Conservation (phyloP, 2,113 vertebrate genomes). For the Myotis lucifugus region DNA sequence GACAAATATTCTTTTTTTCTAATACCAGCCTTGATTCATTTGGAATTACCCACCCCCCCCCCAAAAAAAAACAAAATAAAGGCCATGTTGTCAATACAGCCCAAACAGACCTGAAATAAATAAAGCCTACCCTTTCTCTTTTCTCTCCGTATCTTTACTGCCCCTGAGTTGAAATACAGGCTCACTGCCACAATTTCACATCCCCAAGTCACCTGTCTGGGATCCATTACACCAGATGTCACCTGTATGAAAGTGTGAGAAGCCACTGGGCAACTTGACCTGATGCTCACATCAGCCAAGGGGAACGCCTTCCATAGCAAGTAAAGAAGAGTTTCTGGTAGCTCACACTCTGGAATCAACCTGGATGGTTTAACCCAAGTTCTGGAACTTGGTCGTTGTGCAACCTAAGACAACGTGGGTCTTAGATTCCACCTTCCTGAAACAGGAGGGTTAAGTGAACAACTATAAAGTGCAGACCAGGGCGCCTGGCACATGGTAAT, state of each 20-base stretch:
- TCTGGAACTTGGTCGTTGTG: background rate
- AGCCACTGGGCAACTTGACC: background rate
- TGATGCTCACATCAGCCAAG: rapidly evolving
- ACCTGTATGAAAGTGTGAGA: background rate
- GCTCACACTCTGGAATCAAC: background rate
- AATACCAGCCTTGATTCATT: background rate
- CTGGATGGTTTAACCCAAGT: background rate
- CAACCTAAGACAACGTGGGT: rapidly evolving
- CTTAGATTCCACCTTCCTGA: background rate
- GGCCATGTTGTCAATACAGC: rapidly evolving
- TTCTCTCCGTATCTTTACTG: background rate
- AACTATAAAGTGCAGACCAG: background rate
- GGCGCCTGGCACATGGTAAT: too few relatives aligned
- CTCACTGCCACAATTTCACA: rapidly evolving
- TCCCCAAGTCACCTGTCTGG: background rate
- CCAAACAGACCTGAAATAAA: rapidly evolving
- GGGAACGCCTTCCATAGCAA: background rate
- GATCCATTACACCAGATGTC: rapidly evolving
- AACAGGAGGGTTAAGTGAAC: rapidly evolving
- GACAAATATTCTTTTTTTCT: background rate
- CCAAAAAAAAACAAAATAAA: background rate
- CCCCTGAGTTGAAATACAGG: background rate
- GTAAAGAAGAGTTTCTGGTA: background rate
- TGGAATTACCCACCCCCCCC: background rate
- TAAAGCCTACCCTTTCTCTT: rapidly evolving